Evolutionary conservation across 2,888 invertebrate species (phyloP).

Genomic region (Rhorus exstirpatorius): DNA sequence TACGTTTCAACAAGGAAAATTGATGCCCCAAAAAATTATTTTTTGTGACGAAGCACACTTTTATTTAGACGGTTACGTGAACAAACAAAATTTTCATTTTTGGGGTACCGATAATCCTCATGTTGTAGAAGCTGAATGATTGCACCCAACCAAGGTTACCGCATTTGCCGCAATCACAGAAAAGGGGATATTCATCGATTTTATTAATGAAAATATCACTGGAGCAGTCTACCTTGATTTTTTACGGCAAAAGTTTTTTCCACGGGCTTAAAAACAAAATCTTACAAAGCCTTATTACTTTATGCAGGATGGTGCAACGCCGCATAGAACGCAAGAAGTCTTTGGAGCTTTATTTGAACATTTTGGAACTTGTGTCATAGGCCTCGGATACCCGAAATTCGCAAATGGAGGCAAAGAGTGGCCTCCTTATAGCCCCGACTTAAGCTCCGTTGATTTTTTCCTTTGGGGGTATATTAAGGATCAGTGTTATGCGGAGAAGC

Average conservation of each 20-base stretch:
- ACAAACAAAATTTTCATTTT: constrained; percentile 39
- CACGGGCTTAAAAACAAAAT: constrained; percentile 23
- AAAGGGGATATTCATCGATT: constrained; percentile 24
- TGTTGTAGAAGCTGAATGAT: not conserved
- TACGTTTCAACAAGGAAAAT: no score
- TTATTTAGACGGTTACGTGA: constrained; percentile 17
- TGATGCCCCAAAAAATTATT: constrained; percentile 9
- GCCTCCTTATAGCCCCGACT: not conserved
- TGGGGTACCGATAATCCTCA: constrained; percentile 43
- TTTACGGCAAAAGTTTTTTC: constrained; percentile 35
- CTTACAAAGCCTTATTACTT: constrained; percentile 21
- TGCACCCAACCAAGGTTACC: constrained; percentile 38
- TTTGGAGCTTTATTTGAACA: not conserved
- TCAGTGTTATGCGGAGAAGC: not conserved
- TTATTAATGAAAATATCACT: constrained; percentile 10
- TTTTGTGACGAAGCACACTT: constrained; percentile 36
- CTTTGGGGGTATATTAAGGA: not conserved
- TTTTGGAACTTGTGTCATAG: not conserved
- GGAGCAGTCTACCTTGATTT: constrained; percentile 21
- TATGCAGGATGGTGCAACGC: constrained; percentile 48
- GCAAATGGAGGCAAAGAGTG: not conserved
- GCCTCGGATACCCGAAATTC: not conserved
- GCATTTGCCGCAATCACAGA: constrained; percentile 30
- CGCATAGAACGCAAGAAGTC: not conserved
- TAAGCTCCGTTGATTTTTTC: not conserved